phyloP scores from a whole-genome alignment of 2,113 vertebrate genomes.

The Herpetotheres cachinnans region DNA sequence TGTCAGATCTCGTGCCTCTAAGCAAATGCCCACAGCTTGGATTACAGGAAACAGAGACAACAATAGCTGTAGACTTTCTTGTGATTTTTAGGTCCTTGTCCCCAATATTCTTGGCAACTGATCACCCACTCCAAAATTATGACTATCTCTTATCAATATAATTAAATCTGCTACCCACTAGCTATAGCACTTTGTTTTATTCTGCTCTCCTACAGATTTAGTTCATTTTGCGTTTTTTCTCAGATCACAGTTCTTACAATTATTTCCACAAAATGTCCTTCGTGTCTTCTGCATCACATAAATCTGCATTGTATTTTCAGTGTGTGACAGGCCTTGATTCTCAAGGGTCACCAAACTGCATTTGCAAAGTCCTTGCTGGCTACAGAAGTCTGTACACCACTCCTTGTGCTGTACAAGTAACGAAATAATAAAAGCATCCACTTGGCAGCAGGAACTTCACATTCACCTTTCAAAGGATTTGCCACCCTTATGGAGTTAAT shows the following conservation, averaged over 20 bases:
- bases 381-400: not conserved
- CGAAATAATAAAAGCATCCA: not conserved
- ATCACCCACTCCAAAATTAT: not conserved
- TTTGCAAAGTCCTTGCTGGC: not conserved
- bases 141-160: not conserved
- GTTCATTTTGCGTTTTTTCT: not conserved
- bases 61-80: not conserved
- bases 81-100: not conserved
- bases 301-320: not conserved
- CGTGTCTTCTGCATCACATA: not conserved
- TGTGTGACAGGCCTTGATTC: not conserved
- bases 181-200: not conserved
- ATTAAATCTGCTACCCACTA: not conserved
- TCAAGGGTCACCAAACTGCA: not conserved
- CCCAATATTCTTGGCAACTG: not conserved
- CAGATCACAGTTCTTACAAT: not conserved
- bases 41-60: not conserved
- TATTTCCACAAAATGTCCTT: not conserved
- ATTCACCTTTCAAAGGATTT: conserved; percentile 39
- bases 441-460: not conserved
- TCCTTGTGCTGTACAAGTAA: not conserved
- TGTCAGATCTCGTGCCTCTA: not conserved
- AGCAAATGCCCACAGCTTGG: not conserved
- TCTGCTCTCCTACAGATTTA: not conserved
- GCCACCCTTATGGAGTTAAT: conserved; percentile 40